phyloP scores from a whole-genome alignment of 2,888 invertebrate genomes.

The Calliphora vomitoria region DNA sequence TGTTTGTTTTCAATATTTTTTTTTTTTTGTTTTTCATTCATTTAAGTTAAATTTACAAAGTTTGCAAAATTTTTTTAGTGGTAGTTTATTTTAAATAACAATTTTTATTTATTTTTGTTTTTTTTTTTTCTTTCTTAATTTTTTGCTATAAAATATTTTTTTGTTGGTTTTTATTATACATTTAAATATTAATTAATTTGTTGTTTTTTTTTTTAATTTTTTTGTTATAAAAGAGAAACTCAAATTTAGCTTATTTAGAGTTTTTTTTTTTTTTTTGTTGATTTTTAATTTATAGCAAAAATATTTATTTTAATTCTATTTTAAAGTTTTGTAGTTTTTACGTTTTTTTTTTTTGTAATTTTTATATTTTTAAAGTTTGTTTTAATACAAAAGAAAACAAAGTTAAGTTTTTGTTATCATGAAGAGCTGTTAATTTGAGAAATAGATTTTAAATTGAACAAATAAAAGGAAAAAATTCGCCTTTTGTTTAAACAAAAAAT shows the following conservation, averaged over 20 bases:
- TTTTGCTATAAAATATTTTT: slow-evolving; percentile 60
- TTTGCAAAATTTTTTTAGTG: slow-evolving; percentile 68
- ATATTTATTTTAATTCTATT: slow-evolving; percentile 71
- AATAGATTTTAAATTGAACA: not conserved
- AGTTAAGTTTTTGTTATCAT: slow-evolving; percentile 65
- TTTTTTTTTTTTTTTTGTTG: slow-evolving; percentile 67
- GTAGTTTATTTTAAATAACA: slow-evolving; percentile 60
- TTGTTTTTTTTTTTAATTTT: slow-evolving; percentile 48
- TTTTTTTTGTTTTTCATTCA: slow-evolving; percentile 49
- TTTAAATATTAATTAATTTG: slow-evolving; percentile 57
- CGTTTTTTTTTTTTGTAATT: slow-evolving; percentile 33
- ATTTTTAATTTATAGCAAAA: slow-evolving; percentile 72
- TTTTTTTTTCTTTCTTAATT: slow-evolving; percentile 25
- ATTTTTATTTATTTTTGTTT: slow-evolving; percentile 45
- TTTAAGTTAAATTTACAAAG: slow-evolving; percentile 70
- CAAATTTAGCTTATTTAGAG: slow-evolving; percentile 69
- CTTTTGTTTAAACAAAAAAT: too few relatives aligned
- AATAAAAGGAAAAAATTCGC: not conserved
- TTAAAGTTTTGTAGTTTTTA: slow-evolving; percentile 42
- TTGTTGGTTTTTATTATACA: slow-evolving; percentile 58
- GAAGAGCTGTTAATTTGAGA: slow-evolving; percentile 62
- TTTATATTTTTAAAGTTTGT: slow-evolving; percentile 45
- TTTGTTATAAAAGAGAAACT: slow-evolving; percentile 68
- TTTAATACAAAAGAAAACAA: slow-evolving; percentile 67
- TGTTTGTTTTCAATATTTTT: slow-evolving; percentile 45